Percentiles rank a stretch among this genome's conserved stretches.
phyloP scores from a whole-genome alignment of 2,888 invertebrate genomes.

The Ferdinandea cuprea region DNA sequence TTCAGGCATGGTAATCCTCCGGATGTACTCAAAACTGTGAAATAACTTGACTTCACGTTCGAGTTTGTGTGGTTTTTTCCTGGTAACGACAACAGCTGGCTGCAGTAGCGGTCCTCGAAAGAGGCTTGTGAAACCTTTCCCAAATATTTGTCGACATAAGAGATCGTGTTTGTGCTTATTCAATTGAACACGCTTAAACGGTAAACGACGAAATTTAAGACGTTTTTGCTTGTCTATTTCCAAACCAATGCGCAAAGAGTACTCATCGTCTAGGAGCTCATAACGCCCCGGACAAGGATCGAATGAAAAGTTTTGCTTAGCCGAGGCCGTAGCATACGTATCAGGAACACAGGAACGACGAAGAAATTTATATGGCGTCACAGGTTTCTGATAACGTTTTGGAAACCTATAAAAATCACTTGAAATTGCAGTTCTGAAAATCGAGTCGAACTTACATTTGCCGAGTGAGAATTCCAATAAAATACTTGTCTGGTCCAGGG shows the following conservation, averaged over 20 bases:
- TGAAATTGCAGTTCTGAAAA: background rate
- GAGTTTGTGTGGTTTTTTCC: constrained; percentile 16
- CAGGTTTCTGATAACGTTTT: background rate
- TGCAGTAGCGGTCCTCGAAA: constrained; percentile 46
- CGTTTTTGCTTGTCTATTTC: constrained; percentile 75
- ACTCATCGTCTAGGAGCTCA: constrained; percentile 77
- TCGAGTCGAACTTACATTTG: background rate
- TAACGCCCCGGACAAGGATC: constrained; percentile 80
- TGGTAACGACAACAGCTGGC: background rate
- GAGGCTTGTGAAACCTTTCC: constrained; percentile 77
- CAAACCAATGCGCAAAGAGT: constrained; percentile 30
- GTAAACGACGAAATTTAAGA: constrained; percentile 78
- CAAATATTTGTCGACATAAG: constrained; percentile 79
- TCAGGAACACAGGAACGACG: constrained; percentile 77
- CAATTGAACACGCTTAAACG: constrained; percentile 74
- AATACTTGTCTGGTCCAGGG: constrained; percentile 78
- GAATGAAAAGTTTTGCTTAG: constrained; percentile 75
- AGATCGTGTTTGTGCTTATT: constrained; percentile 67
- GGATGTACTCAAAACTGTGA: constrained; percentile 75
- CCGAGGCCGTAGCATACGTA: constrained; percentile 24
- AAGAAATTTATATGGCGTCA: constrained; percentile 76
- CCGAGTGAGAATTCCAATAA: constrained; percentile 10
- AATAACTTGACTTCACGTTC: constrained; percentile 26
- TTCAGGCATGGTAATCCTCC: constrained; percentile 78
- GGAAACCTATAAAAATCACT: constrained; percentile 26